phyloP scores from a whole-genome alignment of 2,113 vertebrate species.

The Melanerpes aurifrons region DNA sequence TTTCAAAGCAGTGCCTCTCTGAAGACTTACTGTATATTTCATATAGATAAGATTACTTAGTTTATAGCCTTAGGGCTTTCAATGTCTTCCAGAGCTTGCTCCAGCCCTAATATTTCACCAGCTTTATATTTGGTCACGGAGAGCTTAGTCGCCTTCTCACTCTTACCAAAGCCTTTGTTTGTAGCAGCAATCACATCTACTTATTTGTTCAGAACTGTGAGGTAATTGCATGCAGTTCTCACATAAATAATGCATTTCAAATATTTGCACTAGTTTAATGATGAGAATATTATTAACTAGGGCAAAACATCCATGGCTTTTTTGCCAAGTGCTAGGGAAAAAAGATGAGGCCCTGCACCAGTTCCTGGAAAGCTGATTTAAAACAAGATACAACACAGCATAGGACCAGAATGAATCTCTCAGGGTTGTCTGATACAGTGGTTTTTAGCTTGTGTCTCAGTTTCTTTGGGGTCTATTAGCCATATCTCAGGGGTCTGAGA shows the following conservation, averaged over 20 bases:
- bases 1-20: conserved; percentile 63
- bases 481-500: background rate
- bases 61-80: conserved; percentile 62
- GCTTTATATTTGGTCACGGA: conserved; percentile 47
- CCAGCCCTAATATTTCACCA: conserved; percentile 35
- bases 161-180: background rate
- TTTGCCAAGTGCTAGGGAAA: background rate
- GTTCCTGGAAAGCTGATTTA: conserved; percentile 13
- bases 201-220: conserved; percentile 38
- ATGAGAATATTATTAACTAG: conserved; percentile 33
- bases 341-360: background rate
- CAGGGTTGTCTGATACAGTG: background rate
- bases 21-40: conserved; percentile 60
- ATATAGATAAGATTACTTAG: conserved; percentile 66
- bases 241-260: conserved; percentile 59
- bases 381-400: background rate
- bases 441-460: background rate
- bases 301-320: conserved; percentile 23
- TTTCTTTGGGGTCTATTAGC: background rate
- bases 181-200: conserved; percentile 10
- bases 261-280: conserved; percentile 36
- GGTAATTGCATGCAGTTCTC: conserved; percentile 30
- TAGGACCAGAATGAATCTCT: background rate
- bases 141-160: conserved; percentile 9
- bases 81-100: conserved; percentile 39